Percentiles rank a stretch among this genome's conserved stretches.
These are phyloP conservation scores for Castor canadensis DNA, from an alignment of 2,113 vertebrate species.

Conservation along the genomic window DNA sequence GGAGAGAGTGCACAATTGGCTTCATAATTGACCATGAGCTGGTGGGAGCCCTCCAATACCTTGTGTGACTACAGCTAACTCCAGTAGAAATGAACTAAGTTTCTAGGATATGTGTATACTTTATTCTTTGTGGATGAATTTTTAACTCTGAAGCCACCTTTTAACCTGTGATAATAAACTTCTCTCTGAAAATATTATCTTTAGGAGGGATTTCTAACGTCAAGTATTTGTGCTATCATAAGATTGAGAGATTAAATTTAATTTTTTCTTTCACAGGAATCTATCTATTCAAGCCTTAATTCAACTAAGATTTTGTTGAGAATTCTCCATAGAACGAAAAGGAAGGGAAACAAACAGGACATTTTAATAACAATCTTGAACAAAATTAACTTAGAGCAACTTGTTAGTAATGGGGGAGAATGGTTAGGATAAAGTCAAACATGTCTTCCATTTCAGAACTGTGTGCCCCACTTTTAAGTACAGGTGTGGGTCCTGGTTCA, in stretches of 20 bases:
- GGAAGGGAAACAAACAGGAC: constrained; percentile 22
- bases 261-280: constrained; percentile 21
- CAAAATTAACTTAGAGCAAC: neutral
- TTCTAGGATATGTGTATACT: neutral
- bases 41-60: neutral
- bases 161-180: neutral
- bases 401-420: constrained; percentile 15
- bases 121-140: neutral
- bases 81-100: neutral
- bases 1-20: neutral
- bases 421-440: neutral
- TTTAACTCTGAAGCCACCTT: constrained; percentile 4
- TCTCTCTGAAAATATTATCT: neutral
- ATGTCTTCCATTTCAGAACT: neutral
- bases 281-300: neutral
- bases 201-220: neutral
- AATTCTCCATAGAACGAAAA: neutral
- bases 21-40: neutral
- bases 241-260: neutral
- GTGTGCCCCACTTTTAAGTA: neutral
- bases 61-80: neutral
- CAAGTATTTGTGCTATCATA: neutral
- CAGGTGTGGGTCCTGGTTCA: neutral
- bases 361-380: constrained; percentile 38
- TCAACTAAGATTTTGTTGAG: neutral